A percentile compares a stretch with the other conserved stretches of the same genome.
These are phyloP conservation scores for Oscheius sp. DNA, from an alignment of 2,888 invertebrate species.

Conservation along the genomic window DNA sequence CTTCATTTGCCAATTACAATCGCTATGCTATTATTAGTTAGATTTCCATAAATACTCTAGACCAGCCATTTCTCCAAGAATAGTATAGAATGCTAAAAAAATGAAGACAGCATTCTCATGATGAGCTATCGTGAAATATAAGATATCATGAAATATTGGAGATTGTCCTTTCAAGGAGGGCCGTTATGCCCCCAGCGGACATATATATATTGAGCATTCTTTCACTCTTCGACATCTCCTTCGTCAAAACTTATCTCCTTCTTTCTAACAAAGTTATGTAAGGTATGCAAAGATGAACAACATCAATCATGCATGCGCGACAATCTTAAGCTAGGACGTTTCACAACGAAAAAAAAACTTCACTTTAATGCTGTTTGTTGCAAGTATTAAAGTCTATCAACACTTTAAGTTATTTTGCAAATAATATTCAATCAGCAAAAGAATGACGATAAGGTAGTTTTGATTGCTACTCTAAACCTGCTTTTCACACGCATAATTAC, in stretches of 20 bases:
- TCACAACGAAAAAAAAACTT: conserved; percentile 23
- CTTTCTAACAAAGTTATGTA: conserved; percentile 14
- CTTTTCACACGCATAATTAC: conserved; percentile 16
- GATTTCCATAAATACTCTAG: neutral
- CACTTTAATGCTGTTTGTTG: neutral
- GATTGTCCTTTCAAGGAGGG: conserved; percentile 18
- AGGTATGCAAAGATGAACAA: neutral
- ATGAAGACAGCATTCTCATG: conserved; percentile 5
- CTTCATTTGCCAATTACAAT: conserved; percentile 4
- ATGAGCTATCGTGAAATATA: conserved; percentile 12
- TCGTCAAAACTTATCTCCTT: conserved; percentile 18
- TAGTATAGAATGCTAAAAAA: neutral
- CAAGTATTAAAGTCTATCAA: conserved; percentile 3
- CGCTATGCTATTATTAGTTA: neutral
- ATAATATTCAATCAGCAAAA: no score
- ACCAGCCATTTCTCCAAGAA: neutral
- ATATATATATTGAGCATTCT: conserved; percentile 28
- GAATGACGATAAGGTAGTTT: conserved; percentile 1
- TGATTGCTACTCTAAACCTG: conserved; percentile 22
- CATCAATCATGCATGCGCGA: conserved; percentile 26
- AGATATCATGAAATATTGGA: conserved; percentile 19
- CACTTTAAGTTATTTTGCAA: conserved; percentile 5
- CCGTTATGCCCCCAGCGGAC: conserved; percentile 28
- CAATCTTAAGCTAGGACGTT: conserved; percentile 27
- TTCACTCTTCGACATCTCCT: neutral